Evolutionary conservation across 2,113 vertebrate genomes (phyloP), one percentile per base, ranked within the genome.

Genomic region (Odontophorus gujanensis): DNA sequence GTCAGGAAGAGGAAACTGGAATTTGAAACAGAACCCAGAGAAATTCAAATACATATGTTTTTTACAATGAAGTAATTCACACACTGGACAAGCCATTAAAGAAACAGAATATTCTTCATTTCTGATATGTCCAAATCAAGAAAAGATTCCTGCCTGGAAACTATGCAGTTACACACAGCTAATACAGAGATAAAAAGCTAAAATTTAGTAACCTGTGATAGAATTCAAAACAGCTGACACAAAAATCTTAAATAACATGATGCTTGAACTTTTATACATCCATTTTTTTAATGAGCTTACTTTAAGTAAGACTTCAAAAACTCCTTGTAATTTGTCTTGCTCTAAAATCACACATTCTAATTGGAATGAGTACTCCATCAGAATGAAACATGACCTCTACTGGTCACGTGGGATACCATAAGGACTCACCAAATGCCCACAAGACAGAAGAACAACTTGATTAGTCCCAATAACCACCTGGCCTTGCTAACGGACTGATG

Each of bases 401-500:
- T 72, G 92, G 96, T 96, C 97, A 95, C 94, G 79, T 78, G 90
- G 96, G 93, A 96, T 85, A 21, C 9, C 1, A 7, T 32, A 85
- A 47, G 94, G 88, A 79, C 87, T 87, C 73, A 2, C 65, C 17
- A 9, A 68, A 50, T 91, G 69, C 91, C 72, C 80, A 48, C 91
- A 89, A 88, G 63, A 83, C 89, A 53, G 62, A 71, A 90, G 51
- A 32, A 94, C 94, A 94, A 36, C 94, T 25, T 91, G 96, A 97
- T 97, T 94, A 96, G 95, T 95, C 68, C 69, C 77, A 77, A 61
- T 95, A 73, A 98, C 96, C 92, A 96, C 36, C 72, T 93, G 96
- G 90, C 97, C 97, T 94, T 63, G 21, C 34, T 79, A 79, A 88
- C 20, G 71, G 87, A 87, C 91, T 84, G 97, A 80, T 42, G 84